phyloP scores from a whole-genome alignment of 2,113 vertebrate species.

The Chaenocephalus aceratus region DNA sequence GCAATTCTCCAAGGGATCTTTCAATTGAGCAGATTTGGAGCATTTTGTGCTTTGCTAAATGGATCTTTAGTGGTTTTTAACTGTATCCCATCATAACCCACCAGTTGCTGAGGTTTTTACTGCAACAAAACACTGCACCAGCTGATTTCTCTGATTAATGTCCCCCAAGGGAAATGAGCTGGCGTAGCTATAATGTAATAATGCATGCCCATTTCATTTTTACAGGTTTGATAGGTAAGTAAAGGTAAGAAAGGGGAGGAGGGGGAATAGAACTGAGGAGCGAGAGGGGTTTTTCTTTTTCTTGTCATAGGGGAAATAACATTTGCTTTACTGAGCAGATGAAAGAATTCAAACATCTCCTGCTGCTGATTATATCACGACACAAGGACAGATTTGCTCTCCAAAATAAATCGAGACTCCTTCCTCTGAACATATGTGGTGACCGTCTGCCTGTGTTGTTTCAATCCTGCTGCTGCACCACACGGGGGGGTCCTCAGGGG shows the following conservation, averaged over 20 bases:
- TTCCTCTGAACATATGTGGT: neutral
- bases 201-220: neutral
- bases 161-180: conserved; percentile 21
- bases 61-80: conserved; percentile 22
- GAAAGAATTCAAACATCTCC: neutral
- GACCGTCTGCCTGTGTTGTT: conserved; percentile 13
- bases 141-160: conserved; percentile 27
- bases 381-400: conserved; percentile 14
- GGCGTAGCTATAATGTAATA: neutral
- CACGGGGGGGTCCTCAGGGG: conserved; percentile 30
- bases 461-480: conserved; percentile 20
- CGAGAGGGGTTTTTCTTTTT: neutral
- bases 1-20: conserved; percentile 1
- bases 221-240: conserved; percentile 2
- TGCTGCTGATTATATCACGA: conserved; percentile 23
- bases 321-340: conserved; percentile 18
- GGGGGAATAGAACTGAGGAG: neutral
- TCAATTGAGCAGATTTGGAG: conserved; percentile 10
- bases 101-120: conserved; percentile 12
- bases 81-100: conserved; percentile 8
- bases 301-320: neutral
- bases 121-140: conserved; percentile 8
- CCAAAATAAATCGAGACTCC: conserved; percentile 3
- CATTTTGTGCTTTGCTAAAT: conserved; percentile 11
- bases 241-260: neutral